These are phyloP conservation scores for Terrapene triunguis DNA, from an alignment of 2,113 vertebrate species.

Conservation along the genomic window DNA sequence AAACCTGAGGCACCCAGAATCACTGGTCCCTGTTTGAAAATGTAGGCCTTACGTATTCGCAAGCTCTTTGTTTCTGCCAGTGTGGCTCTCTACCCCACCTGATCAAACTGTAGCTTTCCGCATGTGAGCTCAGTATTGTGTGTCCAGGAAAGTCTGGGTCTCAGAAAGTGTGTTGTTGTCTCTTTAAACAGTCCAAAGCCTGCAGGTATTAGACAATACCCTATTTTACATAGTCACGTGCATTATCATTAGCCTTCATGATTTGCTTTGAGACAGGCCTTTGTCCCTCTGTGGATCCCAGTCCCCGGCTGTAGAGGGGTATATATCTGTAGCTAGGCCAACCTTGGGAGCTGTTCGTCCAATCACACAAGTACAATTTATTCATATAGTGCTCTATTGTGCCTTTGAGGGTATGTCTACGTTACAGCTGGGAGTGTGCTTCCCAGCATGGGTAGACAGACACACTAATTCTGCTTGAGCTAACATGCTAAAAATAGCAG, in stretches of 20 bases:
- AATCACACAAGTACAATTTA: not conserved
- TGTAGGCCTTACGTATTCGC: not conserved
- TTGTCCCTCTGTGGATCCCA: not conserved
- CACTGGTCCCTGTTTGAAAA: not conserved
- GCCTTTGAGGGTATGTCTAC: not conserved
- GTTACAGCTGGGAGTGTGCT: not conserved
- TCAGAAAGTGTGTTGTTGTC: not conserved
- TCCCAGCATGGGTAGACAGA: not conserved
- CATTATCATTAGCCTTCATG: not conserved
- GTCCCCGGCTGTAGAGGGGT: not conserved
- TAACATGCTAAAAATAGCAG: not conserved
- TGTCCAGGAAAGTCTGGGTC: not conserved
- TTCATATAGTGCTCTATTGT: not conserved
- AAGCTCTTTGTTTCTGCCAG: not conserved
- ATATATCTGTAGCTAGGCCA: not conserved
- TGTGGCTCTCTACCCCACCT: not conserved
- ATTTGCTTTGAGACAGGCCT: not conserved
- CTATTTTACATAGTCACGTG: not conserved
- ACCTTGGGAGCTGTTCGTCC: not conserved
- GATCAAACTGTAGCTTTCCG: fast-evolving
- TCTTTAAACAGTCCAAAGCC: not conserved
- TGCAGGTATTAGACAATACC: not conserved
- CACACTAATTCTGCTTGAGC: not conserved
- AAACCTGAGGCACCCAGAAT: fast-evolving
- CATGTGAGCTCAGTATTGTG: not conserved